phyloP scores from a whole-genome alignment of 2,888 invertebrate genomes.

The Pecten maximus region DNA sequence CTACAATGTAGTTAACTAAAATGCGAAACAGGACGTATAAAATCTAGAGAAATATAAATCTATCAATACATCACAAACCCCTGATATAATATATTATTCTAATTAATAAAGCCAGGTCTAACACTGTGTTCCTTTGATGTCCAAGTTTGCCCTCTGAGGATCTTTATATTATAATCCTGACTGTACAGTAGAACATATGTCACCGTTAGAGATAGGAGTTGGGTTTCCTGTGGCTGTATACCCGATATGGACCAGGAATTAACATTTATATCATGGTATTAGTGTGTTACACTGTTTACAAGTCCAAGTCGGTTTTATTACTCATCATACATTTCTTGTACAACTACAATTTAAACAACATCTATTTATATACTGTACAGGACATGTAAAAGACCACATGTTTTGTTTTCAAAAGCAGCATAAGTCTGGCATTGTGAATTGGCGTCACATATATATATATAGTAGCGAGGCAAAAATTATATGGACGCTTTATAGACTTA shows the following conservation, averaged over 20 bases:
- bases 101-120: neutral
- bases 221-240: neutral
- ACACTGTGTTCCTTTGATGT: neutral
- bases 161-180: neutral
- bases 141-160: neutral
- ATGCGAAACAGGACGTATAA: no score
- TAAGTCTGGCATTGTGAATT: no score
- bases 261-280: neutral
- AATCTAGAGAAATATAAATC: neutral
- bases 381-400: no score
- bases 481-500: no score
- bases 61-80: neutral
- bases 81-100: neutral
- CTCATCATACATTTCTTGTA: neutral
- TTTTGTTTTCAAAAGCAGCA: no score
- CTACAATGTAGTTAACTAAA: no score
- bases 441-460: no score
- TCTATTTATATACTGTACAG: neutral
- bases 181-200: conserved; percentile 5
- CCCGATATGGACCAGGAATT: neutral
- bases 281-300: neutral
- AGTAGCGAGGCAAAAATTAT: no score
- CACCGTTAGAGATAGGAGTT: neutral
- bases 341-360: neutral
- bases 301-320: neutral